Evolutionary conservation across 2,797 vertebrate species (phyloP), one percentile per base, ranked within the genome.

Genomic region (Delichon dasypus): DNA sequence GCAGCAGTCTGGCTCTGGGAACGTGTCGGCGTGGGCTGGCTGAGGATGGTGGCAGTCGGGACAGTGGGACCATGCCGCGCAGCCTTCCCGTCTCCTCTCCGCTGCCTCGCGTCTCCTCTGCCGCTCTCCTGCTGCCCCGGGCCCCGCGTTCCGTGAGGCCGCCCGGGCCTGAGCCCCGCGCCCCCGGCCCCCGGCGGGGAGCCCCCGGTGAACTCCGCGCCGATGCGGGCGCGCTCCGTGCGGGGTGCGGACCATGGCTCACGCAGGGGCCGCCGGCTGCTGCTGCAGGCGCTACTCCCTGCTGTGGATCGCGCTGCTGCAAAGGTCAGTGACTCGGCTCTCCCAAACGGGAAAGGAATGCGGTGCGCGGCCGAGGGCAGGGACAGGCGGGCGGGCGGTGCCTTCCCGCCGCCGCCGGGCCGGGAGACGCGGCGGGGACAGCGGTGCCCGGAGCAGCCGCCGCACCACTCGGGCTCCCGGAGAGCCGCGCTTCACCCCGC

Each of bases 1-100:
- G 94, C 93, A 76, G 85, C 94, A 78, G 95, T 54, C 80, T 86
- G 94, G 96, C 94, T 79, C 48, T 34, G 90, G 95, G 89, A 92
- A 54, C 60, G 95, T 85, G 95, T 78, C 77, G 64, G 81, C 78
- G 85, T 47, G 89, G 90, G 93, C 82, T 73, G 95, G 84, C 18
- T 70, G 86, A 86, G 94, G 83, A 78, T 72, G 94, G 90, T 77
- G 93, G 91, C 86, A 36, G 47, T 32, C 36, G 21, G 94, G 95
- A 89, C 88, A 36, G 55, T 16, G 3, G 94, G 88, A 83, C 93
- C 87, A 71, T n/a, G 87, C 87, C 15, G 72, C 5, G 88, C 3
- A 25, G 65, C 96, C 91, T 62, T 65, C 38, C 48, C 71, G 70
- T 44, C 83, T 16, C 26, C 8, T 44, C 79, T 48, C 47, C 51